Conservation (phyloP, 2,888 invertebrate species). For the Pasiphila rectangulata region DNA sequence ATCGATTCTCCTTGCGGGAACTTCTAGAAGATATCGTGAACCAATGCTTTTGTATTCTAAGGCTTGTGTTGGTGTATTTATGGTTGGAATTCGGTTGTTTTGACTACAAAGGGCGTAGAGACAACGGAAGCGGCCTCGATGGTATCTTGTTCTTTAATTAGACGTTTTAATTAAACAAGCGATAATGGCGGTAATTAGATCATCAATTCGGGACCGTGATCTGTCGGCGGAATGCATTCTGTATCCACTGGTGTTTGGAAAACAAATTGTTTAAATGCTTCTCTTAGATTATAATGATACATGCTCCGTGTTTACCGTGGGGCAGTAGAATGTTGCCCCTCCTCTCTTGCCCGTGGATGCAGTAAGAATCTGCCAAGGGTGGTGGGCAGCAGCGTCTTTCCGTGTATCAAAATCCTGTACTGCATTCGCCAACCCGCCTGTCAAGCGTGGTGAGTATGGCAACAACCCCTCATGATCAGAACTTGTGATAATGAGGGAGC, state of each 20-base stretch:
- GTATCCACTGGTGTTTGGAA: slow-evolving; percentile 13
- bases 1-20: slow-evolving; percentile 6
- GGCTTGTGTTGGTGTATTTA: slow-evolving; percentile 14
- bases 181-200: slow-evolving; percentile 64
- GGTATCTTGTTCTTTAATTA: slow-evolving; percentile 67
- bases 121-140: slow-evolving; percentile 60
- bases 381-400: too few relatives aligned
- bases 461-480: too few relatives aligned
- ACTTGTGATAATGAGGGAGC: too few relatives aligned
- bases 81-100: slow-evolving; percentile 23
- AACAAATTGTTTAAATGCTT: background rate
- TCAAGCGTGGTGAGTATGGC: too few relatives aligned
- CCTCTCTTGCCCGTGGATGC: too few relatives aligned
- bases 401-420: too few relatives aligned
- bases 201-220: slow-evolving; percentile 53
- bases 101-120: slow-evolving; percentile 49
- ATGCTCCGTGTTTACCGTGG: too few relatives aligned
- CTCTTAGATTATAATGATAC: too few relatives aligned
- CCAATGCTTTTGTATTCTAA: slow-evolving; percentile 22
- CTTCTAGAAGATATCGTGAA: slow-evolving; percentile 12
- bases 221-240: slow-evolving; percentile 32
- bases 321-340: too few relatives aligned
- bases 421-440: too few relatives aligned
- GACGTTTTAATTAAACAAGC: slow-evolving; percentile 68
- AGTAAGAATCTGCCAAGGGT: too few relatives aligned